Conservation (phyloP, 2,888 invertebrate species). For the Eudasyphora cyanicolor region DNA sequence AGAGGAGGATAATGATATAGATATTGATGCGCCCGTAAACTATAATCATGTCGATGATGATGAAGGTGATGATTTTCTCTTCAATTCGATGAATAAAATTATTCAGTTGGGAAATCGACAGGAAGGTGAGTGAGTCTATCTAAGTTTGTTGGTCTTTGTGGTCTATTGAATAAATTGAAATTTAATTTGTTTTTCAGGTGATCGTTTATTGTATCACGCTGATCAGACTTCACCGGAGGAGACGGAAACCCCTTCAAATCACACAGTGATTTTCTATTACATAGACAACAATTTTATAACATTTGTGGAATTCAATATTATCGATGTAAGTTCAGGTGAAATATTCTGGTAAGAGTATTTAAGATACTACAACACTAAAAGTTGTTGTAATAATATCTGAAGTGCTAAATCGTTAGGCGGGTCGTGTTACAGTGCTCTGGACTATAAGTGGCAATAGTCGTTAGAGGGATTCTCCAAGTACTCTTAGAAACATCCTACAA, state of each 20-base stretch:
- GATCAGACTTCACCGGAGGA: constrained; percentile 70
- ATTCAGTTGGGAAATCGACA: constrained; percentile 74
- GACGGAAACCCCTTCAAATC: constrained; percentile 67
- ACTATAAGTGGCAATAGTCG: too few relatives aligned
- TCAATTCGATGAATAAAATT: constrained; percentile 68
- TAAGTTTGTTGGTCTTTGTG: background rate
- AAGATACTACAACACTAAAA: background rate
- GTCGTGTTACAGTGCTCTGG: too few relatives aligned
- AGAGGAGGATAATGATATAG: constrained; percentile 53
- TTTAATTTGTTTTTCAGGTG: constrained; percentile 68
- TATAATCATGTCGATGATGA: constrained; percentile 55
- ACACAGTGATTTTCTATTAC: constrained; percentile 74
- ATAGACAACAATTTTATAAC: constrained; percentile 75
- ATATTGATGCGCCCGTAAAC: constrained; percentile 55
- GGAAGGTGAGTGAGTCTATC: constrained; percentile 66
- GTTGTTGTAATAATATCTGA: too few relatives aligned
- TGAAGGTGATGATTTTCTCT: constrained; percentile 60
- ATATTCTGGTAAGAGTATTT: background rate
- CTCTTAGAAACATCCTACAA: too few relatives aligned
- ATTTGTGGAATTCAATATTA: constrained; percentile 72
- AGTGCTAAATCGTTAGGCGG: too few relatives aligned
- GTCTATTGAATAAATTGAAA: background rate
- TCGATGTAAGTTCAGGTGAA: constrained; percentile 75
- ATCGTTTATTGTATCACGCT: constrained; percentile 72
- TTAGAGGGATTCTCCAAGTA: too few relatives aligned